Evolutionary conservation across 2,888 invertebrate genomes (phyloP), one percentile per base, ranked within the genome.

Genomic region (Nephrotoma appendiculata): DNA sequence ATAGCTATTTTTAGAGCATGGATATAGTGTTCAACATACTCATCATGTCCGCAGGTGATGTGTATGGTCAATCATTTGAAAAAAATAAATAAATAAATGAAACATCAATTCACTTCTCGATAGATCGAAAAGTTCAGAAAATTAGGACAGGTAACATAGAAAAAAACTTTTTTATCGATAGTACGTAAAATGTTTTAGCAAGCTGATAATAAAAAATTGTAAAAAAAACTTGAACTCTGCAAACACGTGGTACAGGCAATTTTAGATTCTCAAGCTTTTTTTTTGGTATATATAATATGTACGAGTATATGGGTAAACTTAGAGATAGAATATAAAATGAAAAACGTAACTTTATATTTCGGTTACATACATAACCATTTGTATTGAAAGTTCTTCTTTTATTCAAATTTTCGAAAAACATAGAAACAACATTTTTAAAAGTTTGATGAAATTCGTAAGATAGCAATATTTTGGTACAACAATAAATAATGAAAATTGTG

Each of bases 101-200:
- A 31, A 31, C 31, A 31, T 31, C 31, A 48, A 48, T 48, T 48
- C 31, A n/a, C 48, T 0, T 9, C 31, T 31, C 31, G 9, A 71
- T 31, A 15, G 52, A 48, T 48, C 71, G 71, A 71, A 71, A 71
- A 71, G 71, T 71, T 71, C 11, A 11, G 3, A 71, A 71, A 71
- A 71, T 71, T 71, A 71, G 71, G 31, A 71, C n/a, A 52, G 15
- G 15, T 52, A 15, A 15, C 15, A 4, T 15, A 52, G 15, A 52
- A n/a, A n/a, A 52, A 52, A 52, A 52, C 1, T 0, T 52, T 52
- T 71, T 71, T 71, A 71, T 71, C 71, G 9, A 5, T 52, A 7
- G 31, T 71, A 71, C 71, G 6, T 31, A 84, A 57, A 86, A 84
- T 86, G 45, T 84, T 48, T 85, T 86, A 42, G 9, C n/a, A 86